Conservation (phyloP, 2,888 invertebrate genomes). For the Salticus scenicus region DNA sequence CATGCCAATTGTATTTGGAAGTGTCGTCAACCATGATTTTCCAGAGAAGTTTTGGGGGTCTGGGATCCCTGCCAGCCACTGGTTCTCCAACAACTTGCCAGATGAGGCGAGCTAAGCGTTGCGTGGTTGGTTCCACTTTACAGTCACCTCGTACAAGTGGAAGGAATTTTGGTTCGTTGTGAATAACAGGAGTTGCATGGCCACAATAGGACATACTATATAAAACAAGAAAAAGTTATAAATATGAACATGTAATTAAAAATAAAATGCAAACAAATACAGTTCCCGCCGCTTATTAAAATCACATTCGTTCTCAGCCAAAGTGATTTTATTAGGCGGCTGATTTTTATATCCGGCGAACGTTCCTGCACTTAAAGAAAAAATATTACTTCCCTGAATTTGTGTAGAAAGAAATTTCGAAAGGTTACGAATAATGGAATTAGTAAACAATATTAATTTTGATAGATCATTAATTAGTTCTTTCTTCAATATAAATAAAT, state of each 20-base stretch:
- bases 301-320: no score
- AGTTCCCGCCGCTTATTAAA: no score
- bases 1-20: conserved; percentile 59
- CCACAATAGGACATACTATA: conserved; percentile 64
- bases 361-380: no score
- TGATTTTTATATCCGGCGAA: no score
- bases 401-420: background rate
- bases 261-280: background rate
- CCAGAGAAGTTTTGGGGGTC: conserved; percentile 69
- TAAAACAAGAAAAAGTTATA: background rate
- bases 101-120: conserved; percentile 65
- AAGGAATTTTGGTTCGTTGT: conserved; percentile 43
- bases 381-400: no score
- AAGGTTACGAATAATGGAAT: no score
- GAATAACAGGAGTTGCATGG: conserved; percentile 44
- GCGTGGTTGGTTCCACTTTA: conserved; percentile 52
- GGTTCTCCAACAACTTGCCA: conserved; percentile 70
- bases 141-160: conserved; percentile 65
- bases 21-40: conserved; percentile 65
- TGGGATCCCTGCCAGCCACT: conserved; percentile 55
- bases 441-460: no score
- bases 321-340: no score
- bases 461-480: no score
- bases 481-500: no score
- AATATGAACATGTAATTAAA: background rate